A percentile compares a stretch with the other conserved stretches of the same genome.
These are phyloP conservation scores for Echiichthys vipera DNA, from an alignment of 2,797 vertebrate genomes.

Conservation along the genomic window DNA sequence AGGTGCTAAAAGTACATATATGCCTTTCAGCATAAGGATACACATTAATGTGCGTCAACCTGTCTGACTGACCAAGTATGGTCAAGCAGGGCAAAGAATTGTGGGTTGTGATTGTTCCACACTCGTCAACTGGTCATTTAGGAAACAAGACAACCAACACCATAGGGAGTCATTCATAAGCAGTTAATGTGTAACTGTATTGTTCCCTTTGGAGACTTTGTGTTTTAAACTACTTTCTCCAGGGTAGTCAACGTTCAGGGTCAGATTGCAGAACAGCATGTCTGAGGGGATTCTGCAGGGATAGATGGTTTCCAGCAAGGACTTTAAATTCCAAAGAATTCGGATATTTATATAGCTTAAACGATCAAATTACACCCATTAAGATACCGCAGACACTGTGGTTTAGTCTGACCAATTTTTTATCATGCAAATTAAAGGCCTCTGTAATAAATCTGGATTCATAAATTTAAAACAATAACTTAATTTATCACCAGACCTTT, in stretches of 20 bases:
- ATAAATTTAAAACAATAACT: slow-evolving; percentile 20
- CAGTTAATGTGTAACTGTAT: too few relatives aligned
- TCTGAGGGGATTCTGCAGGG: slow-evolving; percentile 9
- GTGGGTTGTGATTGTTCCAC: neutral
- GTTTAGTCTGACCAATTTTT: neutral
- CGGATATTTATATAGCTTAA: slow-evolving; percentile 7
- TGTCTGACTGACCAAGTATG: slow-evolving; percentile 19
- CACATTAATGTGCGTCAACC: slow-evolving; percentile 38
- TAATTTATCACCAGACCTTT: slow-evolving; percentile 42
- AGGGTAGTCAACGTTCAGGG: neutral
- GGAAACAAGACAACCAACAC: slow-evolving; percentile 16
- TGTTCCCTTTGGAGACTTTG: slow-evolving; percentile 18
- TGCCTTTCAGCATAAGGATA: slow-evolving; percentile 46
- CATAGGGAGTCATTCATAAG: neutral
- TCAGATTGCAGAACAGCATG: neutral
- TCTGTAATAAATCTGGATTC: slow-evolving; percentile 27
- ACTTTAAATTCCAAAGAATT: neutral
- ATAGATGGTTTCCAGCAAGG: slow-evolving; percentile 17
- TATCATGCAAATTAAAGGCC: slow-evolving; percentile 19
- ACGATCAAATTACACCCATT: slow-evolving; percentile 5
- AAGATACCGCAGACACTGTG: neutral
- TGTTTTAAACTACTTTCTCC: slow-evolving; percentile 28
- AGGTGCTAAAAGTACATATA: slow-evolving; percentile 30
- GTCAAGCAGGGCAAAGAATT: neutral
- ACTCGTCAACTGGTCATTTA: slow-evolving; percentile 12